phyloP scores from a whole-genome alignment of 1,140 invertebrate genomes.

The Coenobita brevimanus region DNA sequence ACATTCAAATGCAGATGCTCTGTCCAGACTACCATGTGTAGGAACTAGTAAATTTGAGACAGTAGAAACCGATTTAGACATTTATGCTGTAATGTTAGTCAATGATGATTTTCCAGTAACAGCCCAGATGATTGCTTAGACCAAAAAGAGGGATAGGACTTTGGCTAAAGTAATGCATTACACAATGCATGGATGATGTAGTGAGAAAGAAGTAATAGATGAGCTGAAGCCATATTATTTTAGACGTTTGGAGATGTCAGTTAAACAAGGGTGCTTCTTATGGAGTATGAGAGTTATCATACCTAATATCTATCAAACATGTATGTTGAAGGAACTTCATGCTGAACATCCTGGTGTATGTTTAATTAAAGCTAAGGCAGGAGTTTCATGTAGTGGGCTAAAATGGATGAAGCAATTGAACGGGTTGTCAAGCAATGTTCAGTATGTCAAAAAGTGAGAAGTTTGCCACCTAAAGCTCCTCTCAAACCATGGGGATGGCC shows the following conservation, averaged over 20 bases:
- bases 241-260: background rate
- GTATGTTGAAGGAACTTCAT: background rate
- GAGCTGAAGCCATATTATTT: constrained; percentile 7
- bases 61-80: background rate
- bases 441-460: background rate
- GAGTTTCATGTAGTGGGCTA: no score
- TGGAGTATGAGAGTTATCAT: background rate
- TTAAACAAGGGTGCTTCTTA: background rate
- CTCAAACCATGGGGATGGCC: background rate
- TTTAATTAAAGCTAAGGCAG: no score
- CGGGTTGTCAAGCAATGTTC: background rate
- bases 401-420: no score
- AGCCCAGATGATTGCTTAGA: background rate
- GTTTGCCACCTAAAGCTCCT: background rate
- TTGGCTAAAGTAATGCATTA: background rate
- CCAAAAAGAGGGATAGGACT: background rate
- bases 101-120: background rate
- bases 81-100: background rate
- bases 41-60: background rate
- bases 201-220: background rate
- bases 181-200: background rate
- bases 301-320: background rate
- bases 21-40: constrained; percentile 25
- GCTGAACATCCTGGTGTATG: no score
- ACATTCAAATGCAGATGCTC: constrained; percentile 4